A percentile compares a stretch with the other conserved stretches of the same genome.
These are phyloP conservation scores for Camponotus pennsylvanicus DNA, from an alignment of 1,140 invertebrate species.

Conservation along the genomic window DNA sequence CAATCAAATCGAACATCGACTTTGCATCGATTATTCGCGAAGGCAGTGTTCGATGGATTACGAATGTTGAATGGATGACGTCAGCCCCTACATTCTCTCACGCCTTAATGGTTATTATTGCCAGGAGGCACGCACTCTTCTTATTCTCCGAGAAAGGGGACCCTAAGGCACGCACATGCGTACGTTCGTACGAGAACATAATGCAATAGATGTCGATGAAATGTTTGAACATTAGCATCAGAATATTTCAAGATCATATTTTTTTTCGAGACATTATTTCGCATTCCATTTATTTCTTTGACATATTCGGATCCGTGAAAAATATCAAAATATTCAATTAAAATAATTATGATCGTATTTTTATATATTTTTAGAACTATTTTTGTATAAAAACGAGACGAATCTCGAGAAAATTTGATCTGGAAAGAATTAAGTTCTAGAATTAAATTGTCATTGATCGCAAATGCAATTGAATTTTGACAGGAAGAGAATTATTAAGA, in stretches of 20 bases:
- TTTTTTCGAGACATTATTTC: neutral
- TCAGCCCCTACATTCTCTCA: constrained; percentile 82
- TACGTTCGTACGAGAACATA: constrained; percentile 16
- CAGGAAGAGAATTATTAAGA: neutral
- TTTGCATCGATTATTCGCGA: constrained; percentile 27
- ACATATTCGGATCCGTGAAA: neutral
- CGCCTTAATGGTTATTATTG: constrained; percentile 83
- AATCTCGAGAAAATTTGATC: neutral
- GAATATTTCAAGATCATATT: neutral
- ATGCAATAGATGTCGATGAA: constrained; percentile 33
- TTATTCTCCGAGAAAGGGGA: constrained; percentile 64
- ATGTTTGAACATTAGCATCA: constrained; percentile 15
- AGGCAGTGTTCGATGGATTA: constrained; percentile 63
- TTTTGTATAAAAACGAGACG: neutral
- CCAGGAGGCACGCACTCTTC: constrained; percentile 80
- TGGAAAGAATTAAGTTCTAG: neutral
- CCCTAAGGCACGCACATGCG: constrained; percentile 43
- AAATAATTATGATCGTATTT: neutral
- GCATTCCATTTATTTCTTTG: neutral
- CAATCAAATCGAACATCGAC: constrained; percentile 9
- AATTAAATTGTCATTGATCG: neutral
- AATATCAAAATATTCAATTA: neutral
- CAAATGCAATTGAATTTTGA: neutral
- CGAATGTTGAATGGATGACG: constrained; percentile 80
- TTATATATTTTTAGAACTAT: neutral